Base-by-base conservation (phyloP, 2,113 vertebrate genomes). In the Nesoenas mayeri region DNA sequence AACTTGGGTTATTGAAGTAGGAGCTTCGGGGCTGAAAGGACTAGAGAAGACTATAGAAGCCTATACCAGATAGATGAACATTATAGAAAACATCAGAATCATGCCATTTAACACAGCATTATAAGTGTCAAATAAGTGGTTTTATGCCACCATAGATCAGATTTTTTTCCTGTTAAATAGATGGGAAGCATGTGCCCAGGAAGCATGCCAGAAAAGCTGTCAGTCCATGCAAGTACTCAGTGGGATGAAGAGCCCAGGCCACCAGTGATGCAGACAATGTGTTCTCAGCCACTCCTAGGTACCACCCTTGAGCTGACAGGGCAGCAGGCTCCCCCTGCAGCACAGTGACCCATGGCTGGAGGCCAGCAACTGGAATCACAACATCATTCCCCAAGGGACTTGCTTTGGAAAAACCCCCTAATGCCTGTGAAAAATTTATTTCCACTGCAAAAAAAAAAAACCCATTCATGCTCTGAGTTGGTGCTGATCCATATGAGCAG, bases 301-400 rank as follows among this genome's bases (percentile, higher is more conserved):
- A 16, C 16, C n/a, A 66, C 10, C 0, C 0, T 6, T 14, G 13
- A 50, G 29, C 38, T 36, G 22, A 0, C 1, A 38, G 15, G n/a
- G 18, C 21, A 82, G 47, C 26, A 85, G 25, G 47, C 22, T 75
- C 17, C 31, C 0, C 1, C 17, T 38, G 47, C 31, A 66, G 9
- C 38, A 38, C 40, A 54, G 24, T 0, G 0, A 66, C 22, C 11
- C 6, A 5, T 0, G 2, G 40, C 47, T 42, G 21, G 31, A 79
- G 7, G 9, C 10, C 40, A 14, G 24, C 28, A 15, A 13, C 25
- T 66, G 32, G 44, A 67, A 67, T 66, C 34, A 57, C 42, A 54
- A 8, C 14, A 28, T 34, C 20, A 29, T 34, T 51, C 53, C 32
- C 28, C 10, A 29, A 40, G 10, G 12, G 7, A 66, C 20, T 24